Evolutionary conservation across 2,797 vertebrate genomes (phyloP).

Genomic region (Myoxocephalus aenaeus): DNA sequence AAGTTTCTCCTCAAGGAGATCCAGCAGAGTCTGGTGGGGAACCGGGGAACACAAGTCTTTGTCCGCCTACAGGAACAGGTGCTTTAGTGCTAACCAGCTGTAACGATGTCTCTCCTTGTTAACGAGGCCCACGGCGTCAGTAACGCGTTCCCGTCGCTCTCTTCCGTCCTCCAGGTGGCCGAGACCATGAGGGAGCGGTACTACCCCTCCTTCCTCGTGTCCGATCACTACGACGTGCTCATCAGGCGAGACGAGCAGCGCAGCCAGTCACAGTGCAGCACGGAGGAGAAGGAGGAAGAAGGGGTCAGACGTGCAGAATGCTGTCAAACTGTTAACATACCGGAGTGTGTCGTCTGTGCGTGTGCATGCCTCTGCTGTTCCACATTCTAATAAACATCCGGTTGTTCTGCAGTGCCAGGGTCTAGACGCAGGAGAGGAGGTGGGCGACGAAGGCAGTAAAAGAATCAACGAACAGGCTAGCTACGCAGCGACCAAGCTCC

Average conservation of each 20-base stretch:
- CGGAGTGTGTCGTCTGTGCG: not conserved
- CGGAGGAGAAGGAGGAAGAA: constrained; percentile 89
- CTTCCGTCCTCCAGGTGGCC: constrained; percentile 65
- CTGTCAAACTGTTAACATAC: not conserved
- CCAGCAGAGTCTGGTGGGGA: constrained; percentile 97
- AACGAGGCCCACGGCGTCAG: not conserved
- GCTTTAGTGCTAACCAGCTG: not conserved
- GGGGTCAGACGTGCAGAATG: constrained; percentile 80
- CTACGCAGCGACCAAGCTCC: constrained; percentile 93
- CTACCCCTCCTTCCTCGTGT: constrained; percentile 97
- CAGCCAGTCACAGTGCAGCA: constrained; percentile 82
- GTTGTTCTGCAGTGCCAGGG: constrained; percentile 80
- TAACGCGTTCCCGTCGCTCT: not conserved
- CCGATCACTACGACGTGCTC: constrained; percentile 92
- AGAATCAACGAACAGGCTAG: constrained; percentile 94
- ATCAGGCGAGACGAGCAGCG: constrained; percentile 88
- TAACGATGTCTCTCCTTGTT: not conserved
- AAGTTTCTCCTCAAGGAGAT: constrained; percentile 97
- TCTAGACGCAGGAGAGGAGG: constrained; percentile 86
- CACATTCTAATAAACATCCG: not conserved
- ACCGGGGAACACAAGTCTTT: constrained; percentile 96
- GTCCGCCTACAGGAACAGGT: constrained; percentile 92
- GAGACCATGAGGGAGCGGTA: constrained; percentile 95
- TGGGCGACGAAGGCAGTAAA: constrained; percentile 88
- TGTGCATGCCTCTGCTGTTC: not conserved